These are phyloP conservation scores for Rhagium mordax DNA, from an alignment of 2,888 invertebrate species.

Conservation along the genomic window DNA sequence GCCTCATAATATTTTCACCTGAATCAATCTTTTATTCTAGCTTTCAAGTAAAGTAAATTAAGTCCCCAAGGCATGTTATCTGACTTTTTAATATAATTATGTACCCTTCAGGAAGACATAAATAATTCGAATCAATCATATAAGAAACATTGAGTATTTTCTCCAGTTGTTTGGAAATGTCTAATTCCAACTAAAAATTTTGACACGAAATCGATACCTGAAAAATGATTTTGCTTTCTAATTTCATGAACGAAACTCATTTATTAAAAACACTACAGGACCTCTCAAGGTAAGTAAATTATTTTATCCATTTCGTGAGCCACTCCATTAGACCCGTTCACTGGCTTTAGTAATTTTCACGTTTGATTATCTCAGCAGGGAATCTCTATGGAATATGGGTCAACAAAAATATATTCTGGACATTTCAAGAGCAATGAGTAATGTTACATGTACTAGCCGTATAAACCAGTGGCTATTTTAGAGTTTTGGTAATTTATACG, in stretches of 20 bases:
- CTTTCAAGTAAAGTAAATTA: too few relatives aligned
- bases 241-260: not conserved
- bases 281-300: not conserved
- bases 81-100: too few relatives aligned
- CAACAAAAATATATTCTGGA: constrained; percentile 17
- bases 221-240: not conserved
- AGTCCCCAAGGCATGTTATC: too few relatives aligned
- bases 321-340: constrained; percentile 2
- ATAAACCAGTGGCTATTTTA: constrained; percentile 1
- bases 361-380: constrained; percentile 20
- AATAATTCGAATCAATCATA: too few relatives aligned
- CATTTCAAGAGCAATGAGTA: constrained; percentile 18
- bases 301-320: constrained; percentile 20
- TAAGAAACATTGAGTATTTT: too few relatives aligned
- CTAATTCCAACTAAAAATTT: not conserved
- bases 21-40: too few relatives aligned
- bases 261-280: constrained; percentile 7
- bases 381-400: constrained; percentile 21
- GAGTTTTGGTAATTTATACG: not conserved
- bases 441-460: constrained; percentile 8
- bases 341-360: constrained; percentile 18
- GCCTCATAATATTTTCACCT: too few relatives aligned
- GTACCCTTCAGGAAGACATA: too few relatives aligned
- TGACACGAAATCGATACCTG: not conserved
- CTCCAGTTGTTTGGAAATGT: too few relatives aligned